A percentile compares a stretch with the other conserved stretches of the same genome.
These are phyloP conservation scores for Chelmon rostratus DNA, from an alignment of 2,797 vertebrate genomes.

Conservation along the genomic window DNA sequence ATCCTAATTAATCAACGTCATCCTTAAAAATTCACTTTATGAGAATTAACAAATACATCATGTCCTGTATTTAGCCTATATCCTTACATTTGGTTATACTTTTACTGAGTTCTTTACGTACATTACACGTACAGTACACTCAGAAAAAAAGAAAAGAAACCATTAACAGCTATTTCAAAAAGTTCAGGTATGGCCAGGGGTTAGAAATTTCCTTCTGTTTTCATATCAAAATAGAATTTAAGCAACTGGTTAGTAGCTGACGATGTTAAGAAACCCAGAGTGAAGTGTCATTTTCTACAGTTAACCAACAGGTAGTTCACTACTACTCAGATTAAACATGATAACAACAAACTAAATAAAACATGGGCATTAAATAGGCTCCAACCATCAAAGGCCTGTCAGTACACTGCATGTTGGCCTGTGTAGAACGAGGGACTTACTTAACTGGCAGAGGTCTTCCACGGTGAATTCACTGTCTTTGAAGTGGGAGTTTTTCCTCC, in stretches of 20 bases:
- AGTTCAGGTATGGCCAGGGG: no score
- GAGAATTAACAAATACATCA: neutral
- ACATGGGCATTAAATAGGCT: neutral
- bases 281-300: neutral
- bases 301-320: neutral
- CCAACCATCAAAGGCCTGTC: neutral
- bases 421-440: slow-evolving; percentile 80
- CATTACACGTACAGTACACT: neutral
- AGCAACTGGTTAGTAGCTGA: neutral
- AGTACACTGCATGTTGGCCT: neutral
- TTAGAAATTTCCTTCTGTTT: neutral
- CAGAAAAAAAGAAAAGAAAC: no score
- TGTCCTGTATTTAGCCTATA: neutral
- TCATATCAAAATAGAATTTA: neutral
- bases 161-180: no score
- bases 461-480: slow-evolving; percentile 91
- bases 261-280: neutral
- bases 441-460: slow-evolving; percentile 95
- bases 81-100: neutral
- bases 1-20: neutral
- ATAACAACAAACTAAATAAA: neutral
- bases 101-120: neutral
- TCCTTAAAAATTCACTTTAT: neutral
- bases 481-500: slow-evolving; percentile 93
- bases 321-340: neutral